These are phyloP conservation scores for Xenopus tropicalis DNA, from an alignment of 2,113 vertebrate genomes.

Conservation along the genomic window UCB_Xtro_10.0 CM004446.2:128067501-128068000, in stretches of 20 bases:
- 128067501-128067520: too few relatives aligned
- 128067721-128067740: conserved; percentile 53
- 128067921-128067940: conserved; percentile 73
- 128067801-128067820: conserved; percentile 71
- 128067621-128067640: too few relatives aligned
- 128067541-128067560: too few relatives aligned
- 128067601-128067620: too few relatives aligned
- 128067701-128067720: too few relatives aligned
- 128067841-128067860: conserved; percentile 49
- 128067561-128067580: too few relatives aligned
- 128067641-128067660: too few relatives aligned
- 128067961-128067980: conserved; percentile 67
- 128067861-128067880: conserved; percentile 55
- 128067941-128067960: conserved; percentile 54
- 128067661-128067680: too few relatives aligned
- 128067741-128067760: conserved; percentile 73
- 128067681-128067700: too few relatives aligned
- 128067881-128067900: conserved; percentile 64
- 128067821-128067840: conserved; percentile 45
- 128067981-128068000: not conserved
- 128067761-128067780: conserved; percentile 72
- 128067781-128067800: conserved; percentile 77
- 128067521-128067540: too few relatives aligned
- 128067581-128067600: too few relatives aligned
- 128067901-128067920: conserved; percentile 80